A percentile compares a stretch with the other conserved stretches of the same genome.
Evolutionary conservation across 1,140 invertebrate genomes (phyloP).

Genomic region (Drosophila pectinifera): DNA sequence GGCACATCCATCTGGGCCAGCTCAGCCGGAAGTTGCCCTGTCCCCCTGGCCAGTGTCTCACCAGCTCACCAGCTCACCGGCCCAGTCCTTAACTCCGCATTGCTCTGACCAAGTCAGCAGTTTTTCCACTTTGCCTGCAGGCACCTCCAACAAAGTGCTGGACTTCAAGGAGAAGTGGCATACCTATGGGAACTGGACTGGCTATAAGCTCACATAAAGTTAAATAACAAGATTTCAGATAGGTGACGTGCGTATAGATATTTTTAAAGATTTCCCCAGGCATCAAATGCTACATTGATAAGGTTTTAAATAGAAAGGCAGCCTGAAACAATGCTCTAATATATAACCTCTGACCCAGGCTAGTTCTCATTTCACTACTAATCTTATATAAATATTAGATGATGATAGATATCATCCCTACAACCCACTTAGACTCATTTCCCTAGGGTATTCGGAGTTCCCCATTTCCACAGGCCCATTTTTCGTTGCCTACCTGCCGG

Average conservation of each 20-base stretch:
- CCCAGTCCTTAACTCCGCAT: neutral
- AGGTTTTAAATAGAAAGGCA: too few species aligned
- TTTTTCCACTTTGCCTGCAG: slow-evolving; percentile 29
- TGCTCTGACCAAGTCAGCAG: slow-evolving; percentile 51
- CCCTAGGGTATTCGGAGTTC: slow-evolving; percentile 20
- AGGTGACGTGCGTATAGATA: too few species aligned
- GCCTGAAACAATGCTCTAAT: neutral
- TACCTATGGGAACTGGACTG: neutral
- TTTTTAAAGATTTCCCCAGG: too few species aligned
- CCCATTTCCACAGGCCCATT: neutral
- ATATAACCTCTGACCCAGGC: neutral
- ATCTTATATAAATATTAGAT: slow-evolving; percentile 5
- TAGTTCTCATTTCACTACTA: neutral
- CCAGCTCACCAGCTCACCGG: slow-evolving; percentile 5
- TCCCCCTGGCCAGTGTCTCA: slow-evolving; percentile 48
- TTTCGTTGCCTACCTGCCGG: slow-evolving; percentile 21
- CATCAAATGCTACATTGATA: neutral
- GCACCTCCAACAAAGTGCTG: slow-evolving; percentile 18
- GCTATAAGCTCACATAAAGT: slow-evolving; percentile 13
- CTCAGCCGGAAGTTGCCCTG: slow-evolving; percentile 45
- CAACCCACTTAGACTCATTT: slow-evolving; percentile 4
- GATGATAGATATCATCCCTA: neutral
- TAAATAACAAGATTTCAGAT: neutral
- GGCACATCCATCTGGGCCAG: slow-evolving; percentile 41
- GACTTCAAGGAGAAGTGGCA: slow-evolving; percentile 12